phyloP scores from a whole-genome alignment of 2,888 invertebrate genomes.

The Mesoligia furuncula region DNA sequence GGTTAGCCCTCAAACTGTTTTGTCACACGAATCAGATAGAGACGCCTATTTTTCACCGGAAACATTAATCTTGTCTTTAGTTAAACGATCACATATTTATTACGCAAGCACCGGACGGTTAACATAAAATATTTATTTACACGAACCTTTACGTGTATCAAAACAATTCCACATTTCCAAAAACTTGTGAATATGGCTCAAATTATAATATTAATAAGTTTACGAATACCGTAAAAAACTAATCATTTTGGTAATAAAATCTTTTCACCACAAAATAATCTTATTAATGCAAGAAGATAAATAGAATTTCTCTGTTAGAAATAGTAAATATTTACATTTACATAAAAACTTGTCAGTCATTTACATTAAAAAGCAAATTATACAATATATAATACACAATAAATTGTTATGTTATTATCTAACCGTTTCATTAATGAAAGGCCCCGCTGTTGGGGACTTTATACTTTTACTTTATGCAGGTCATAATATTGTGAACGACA shows the following conservation, averaged over 20 bases:
- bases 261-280: constrained; percentile 32
- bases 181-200: constrained; percentile 6
- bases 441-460: constrained; percentile 50
- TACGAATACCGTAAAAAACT: constrained; percentile 29
- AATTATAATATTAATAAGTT: constrained; percentile 41
- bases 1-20: too few relatives aligned
- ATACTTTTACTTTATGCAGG: too few relatives aligned
- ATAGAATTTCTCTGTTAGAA: constrained; percentile 28
- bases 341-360: constrained; percentile 47
- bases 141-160: constrained; percentile 11
- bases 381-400: constrained; percentile 56
- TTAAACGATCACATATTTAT: constrained; percentile 10
- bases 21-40: not conserved
- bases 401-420: constrained; percentile 63
- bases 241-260: constrained; percentile 29
- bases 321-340: constrained; percentile 55
- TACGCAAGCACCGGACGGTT: not conserved
- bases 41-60: not conserved
- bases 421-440: constrained; percentile 57
- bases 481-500: constrained; percentile 60
- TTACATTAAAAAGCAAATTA: constrained; percentile 56
- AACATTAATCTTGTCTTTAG: constrained; percentile 1
- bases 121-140: constrained; percentile 32
- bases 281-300: constrained; percentile 34
- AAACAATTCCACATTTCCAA: constrained; percentile 20